phyloP scores from a whole-genome alignment of 23 tunicate species.

The Styela clava region DNA sequence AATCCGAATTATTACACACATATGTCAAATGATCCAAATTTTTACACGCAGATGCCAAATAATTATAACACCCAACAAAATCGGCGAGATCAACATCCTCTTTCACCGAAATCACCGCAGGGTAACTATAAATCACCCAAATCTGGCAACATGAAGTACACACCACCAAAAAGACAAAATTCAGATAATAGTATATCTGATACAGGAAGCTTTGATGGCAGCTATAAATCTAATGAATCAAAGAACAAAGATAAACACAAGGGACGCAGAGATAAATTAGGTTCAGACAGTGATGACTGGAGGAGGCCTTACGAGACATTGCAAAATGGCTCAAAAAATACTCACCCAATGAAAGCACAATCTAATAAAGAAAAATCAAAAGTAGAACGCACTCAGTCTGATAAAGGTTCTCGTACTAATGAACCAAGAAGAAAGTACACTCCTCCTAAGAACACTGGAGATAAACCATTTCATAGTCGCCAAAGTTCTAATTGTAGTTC shows the following conservation, averaged over 20 bases:
- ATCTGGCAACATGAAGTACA: background rate
- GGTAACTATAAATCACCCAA: background rate
- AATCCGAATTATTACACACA: no score
- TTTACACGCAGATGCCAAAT: background rate
- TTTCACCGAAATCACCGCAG: background rate
- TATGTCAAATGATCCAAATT: background rate
- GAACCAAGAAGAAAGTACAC: background rate
- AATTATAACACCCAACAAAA: background rate
- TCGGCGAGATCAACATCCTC: no score
- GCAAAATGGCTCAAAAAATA: background rate
- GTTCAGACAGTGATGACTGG: background rate
- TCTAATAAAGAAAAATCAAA: background rate
- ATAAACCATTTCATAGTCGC: conserved; percentile 3
- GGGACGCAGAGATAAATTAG: background rate
- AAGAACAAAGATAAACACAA: background rate
- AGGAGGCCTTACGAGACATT: background rate
- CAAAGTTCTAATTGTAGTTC: conserved; percentile 19
- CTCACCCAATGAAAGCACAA: background rate
- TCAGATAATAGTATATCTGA: background rate
- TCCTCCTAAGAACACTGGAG: background rate
- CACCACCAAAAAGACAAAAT: background rate
- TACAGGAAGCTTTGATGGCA: no score
- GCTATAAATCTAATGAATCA: background rate
- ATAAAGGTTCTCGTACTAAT: background rate
- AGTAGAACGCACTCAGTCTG: background rate